Evolutionary conservation across 2,113 vertebrate genomes (phyloP).

Genomic region (Maccullochella peelii): DNA sequence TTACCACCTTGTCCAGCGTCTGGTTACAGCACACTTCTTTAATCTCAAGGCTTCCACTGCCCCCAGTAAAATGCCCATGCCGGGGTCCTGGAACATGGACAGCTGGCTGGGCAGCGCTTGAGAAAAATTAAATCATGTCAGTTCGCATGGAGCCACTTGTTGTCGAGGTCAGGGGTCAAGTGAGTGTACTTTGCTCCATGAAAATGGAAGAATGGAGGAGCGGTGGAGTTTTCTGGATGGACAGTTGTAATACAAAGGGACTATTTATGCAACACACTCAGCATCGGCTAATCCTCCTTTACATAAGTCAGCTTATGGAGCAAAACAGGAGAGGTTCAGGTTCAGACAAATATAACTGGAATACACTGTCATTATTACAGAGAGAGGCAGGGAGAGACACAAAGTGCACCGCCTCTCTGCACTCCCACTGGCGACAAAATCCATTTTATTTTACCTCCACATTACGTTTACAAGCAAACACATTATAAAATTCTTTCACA

Average conservation of each 20-base stretch:
- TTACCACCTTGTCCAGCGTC: neutral
- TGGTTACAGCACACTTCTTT: neutral
- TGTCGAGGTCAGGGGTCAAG: conserved; percentile 36
- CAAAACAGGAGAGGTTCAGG: conserved; percentile 18
- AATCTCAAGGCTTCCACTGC: conserved; percentile 1
- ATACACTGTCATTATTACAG: conserved; percentile 2
- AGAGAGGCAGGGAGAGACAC: conserved; percentile 28
- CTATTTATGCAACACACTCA: conserved; percentile 61
- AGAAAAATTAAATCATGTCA: conserved; percentile 43
- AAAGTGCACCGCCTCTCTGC: neutral
- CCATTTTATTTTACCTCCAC: neutral
- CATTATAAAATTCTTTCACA: neutral
- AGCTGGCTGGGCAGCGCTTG: neutral
- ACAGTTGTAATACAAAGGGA: conserved; percentile 50
- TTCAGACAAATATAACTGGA: conserved; percentile 3
- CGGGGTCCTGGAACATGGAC: conserved; percentile 25
- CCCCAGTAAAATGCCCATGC: neutral
- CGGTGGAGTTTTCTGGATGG: conserved; percentile 11
- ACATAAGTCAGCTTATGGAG: conserved; percentile 77
- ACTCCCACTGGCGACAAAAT: conserved; percentile 6
- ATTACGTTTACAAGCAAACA: neutral
- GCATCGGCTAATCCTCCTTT: conserved; percentile 66
- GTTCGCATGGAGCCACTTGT: conserved; percentile 34
- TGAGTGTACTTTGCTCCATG: conserved; percentile 17
- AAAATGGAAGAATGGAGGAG: conserved; percentile 36